These are phyloP conservation scores for Trematomus bernacchii DNA, from an alignment of 2,797 vertebrate genomes.

Conservation along the genomic window DNA sequence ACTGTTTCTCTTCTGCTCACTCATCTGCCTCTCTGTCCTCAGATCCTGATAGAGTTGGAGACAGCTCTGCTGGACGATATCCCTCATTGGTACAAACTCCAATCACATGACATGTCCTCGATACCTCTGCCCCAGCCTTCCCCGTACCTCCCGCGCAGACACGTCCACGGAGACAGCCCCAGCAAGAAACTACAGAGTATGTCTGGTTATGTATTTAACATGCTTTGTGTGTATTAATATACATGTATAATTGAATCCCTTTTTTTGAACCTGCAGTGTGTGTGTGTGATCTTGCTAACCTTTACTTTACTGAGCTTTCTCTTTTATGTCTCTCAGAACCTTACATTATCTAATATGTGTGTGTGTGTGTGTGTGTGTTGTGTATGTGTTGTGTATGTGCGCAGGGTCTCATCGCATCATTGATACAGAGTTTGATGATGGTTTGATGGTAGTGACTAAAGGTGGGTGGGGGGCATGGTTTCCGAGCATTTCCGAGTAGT, in stretches of 20 bases:
- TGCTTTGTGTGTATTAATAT: constrained; percentile 21
- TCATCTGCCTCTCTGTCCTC: constrained; percentile 1
- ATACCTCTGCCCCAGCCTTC: constrained; percentile 97
- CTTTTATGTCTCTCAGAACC: constrained; percentile 50
- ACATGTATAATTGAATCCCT: constrained; percentile 73
- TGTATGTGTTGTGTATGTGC: constrained; percentile 81
- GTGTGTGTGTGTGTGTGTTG: constrained; percentile 52
- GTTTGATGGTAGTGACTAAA: constrained; percentile 96
- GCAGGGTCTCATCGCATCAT: constrained; percentile 99
- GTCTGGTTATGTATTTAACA: constrained; percentile 79
- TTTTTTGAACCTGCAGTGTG: constrained; percentile 83
- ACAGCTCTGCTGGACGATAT: constrained; percentile 96
- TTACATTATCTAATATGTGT: constrained; percentile 64
- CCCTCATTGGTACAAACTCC: constrained; percentile 96
- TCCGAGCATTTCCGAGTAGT: constrained; percentile 74
- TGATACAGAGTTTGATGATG: constrained; percentile 99
- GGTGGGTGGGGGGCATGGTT: constrained; percentile 94
- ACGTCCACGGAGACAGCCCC: constrained; percentile 92
- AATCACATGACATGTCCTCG: constrained; percentile 95
- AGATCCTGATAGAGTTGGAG: constrained; percentile 98
- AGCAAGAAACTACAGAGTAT: constrained; percentile 99
- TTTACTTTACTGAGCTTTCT: constrained; percentile 55
- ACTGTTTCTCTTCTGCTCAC: background rate
- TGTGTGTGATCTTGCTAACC: constrained; percentile 34
- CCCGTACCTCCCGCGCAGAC: constrained; percentile 94